These are phyloP conservation scores for Perizoma affinitatum DNA, from an alignment of 2,888 invertebrate genomes.

Conservation along the genomic window DNA sequence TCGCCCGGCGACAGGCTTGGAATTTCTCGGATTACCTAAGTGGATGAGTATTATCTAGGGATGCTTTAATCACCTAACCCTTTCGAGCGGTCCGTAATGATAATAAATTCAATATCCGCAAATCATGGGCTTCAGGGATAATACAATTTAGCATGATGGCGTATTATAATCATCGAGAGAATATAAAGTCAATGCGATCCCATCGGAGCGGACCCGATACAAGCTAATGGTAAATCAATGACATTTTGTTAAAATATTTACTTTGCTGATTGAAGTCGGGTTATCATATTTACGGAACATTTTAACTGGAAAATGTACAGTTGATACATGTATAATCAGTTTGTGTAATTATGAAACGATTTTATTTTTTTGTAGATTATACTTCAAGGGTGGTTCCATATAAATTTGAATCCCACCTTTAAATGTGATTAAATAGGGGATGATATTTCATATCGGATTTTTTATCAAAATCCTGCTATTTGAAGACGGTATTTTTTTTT, in stretches of 20 bases:
- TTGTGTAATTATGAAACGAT: no score
- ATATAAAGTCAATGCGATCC: conserved; percentile 34
- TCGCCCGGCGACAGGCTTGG: conserved; percentile 32
- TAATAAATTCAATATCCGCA: conserved; percentile 72
- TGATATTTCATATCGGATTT: no score
- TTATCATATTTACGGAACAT: conserved; percentile 26
- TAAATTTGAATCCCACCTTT: no score
- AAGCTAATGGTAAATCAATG: conserved; percentile 43
- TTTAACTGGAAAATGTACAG: background rate
- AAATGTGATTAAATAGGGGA: no score
- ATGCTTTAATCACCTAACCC: conserved; percentile 67
- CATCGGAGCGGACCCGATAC: conserved; percentile 34
- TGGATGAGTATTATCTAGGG: conserved; percentile 57
- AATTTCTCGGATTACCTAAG: conserved; percentile 44
- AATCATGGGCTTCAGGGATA: conserved; percentile 55
- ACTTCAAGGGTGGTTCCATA: no score
- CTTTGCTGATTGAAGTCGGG: conserved; percentile 37
- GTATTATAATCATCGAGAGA: conserved; percentile 33
- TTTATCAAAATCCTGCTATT: no score
- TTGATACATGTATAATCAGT: no score
- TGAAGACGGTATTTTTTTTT: no score
- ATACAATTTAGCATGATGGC: conserved; percentile 41
- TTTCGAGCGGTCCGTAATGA: conserved; percentile 58
- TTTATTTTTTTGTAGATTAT: no score
- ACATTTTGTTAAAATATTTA: conserved; percentile 38